These are phyloP conservation scores for Malurus cyaneus DNA, from an alignment of 2,113 vertebrate genomes.

Conservation along the genomic window DNA sequence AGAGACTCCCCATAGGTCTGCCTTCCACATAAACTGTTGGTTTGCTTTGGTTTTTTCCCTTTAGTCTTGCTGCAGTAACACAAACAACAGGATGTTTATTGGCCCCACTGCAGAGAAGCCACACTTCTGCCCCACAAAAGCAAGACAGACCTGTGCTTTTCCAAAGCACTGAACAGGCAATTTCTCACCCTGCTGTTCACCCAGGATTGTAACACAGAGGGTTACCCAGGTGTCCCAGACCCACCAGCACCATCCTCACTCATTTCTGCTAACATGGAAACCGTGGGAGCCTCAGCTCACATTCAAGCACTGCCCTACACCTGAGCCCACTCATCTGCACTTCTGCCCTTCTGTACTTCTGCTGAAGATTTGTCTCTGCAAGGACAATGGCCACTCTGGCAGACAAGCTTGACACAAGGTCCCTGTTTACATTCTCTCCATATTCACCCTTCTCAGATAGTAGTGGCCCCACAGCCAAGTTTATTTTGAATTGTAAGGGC, in stretches of 20 bases:
- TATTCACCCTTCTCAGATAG: not conserved
- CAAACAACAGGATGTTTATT: not conserved
- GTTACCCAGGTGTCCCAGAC: not conserved
- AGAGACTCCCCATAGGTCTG: not conserved
- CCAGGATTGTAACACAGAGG: not conserved
- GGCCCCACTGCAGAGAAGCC: not conserved
- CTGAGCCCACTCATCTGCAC: not conserved
- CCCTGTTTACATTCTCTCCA: not conserved
- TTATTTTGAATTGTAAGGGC: not conserved
- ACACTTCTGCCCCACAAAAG: not conserved
- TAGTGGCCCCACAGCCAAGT: not conserved
- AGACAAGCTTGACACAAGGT: not conserved
- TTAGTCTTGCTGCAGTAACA: not conserved
- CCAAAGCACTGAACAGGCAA: not conserved
- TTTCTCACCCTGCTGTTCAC: not conserved
- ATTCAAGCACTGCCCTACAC: not conserved
- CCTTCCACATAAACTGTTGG: not conserved
- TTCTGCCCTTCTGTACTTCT: not conserved
- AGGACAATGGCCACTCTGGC: not conserved
- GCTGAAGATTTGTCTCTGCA: not conserved
- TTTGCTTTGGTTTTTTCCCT: not conserved
- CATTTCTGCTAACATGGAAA: not conserved
- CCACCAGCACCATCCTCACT: not conserved
- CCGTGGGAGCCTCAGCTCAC: not conserved
- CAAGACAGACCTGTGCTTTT: not conserved